phyloP scores from a whole-genome alignment of 2,888 invertebrate species.

The Rhaphigaster nebulosa region DNA sequence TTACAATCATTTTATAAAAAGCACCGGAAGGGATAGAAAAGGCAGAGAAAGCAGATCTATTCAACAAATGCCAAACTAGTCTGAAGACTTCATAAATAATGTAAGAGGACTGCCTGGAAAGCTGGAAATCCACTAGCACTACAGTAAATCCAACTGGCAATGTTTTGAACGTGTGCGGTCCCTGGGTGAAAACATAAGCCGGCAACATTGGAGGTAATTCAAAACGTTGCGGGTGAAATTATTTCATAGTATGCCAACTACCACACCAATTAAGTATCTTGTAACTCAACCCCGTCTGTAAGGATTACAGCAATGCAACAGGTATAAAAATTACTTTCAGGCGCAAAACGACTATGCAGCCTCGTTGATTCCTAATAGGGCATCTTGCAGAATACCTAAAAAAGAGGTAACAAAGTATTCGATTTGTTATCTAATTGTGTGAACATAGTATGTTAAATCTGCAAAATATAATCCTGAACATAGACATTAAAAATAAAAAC shows the following conservation, averaged over 20 bases:
- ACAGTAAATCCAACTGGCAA: background rate
- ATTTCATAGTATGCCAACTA: conserved; percentile 12
- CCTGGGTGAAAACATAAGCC: background rate
- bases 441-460: background rate
- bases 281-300: background rate
- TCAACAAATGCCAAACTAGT: conserved; percentile 25
- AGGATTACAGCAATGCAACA: background rate
- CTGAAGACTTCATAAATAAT: conserved; percentile 44
- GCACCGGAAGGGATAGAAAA: conserved; percentile 25
- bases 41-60: conserved; percentile 44
- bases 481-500: background rate
- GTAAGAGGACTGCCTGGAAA: conserved; percentile 16
- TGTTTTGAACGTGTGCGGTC: conserved; percentile 13
- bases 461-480: background rate
- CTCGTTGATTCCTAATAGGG: background rate
- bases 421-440: background rate
- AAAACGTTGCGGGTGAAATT: conserved; percentile 19
- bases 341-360: background rate
- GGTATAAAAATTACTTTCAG: background rate
- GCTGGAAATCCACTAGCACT: background rate
- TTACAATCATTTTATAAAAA: conserved; percentile 27
- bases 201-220: background rate
- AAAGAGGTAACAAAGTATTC: background rate
- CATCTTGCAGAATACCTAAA: background rate
- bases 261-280: conserved; percentile 12